Evolutionary conservation across 2,113 vertebrate genomes (phyloP).

Genomic region (Lathamus discolor): DNA sequence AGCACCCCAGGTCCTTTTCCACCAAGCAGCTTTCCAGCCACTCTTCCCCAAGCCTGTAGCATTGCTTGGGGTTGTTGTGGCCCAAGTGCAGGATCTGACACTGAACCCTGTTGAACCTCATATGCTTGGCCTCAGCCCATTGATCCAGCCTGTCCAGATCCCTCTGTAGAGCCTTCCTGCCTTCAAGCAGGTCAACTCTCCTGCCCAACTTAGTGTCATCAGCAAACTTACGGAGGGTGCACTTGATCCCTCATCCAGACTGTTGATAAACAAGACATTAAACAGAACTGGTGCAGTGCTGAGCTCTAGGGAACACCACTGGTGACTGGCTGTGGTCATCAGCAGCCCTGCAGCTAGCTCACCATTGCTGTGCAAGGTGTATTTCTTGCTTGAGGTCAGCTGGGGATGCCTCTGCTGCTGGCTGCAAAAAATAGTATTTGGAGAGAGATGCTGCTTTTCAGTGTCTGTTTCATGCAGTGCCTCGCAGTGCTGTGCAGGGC

Average conservation of each 20-base stretch:
- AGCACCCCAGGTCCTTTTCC: not conserved
- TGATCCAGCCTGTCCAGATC: not conserved
- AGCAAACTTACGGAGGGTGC: not conserved
- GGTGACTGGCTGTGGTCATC: not conserved
- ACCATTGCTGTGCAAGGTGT: fast-evolving
- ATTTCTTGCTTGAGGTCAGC: not conserved
- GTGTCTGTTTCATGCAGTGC: not conserved
- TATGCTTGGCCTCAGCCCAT: not conserved
- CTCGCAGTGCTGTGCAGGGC: fast-evolving
- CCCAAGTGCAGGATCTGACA: not conserved
- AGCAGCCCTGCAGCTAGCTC: not conserved
- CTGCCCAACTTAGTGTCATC: not conserved
- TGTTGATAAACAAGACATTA: not conserved
- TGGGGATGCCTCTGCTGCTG: not conserved
- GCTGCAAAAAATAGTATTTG: not conserved
- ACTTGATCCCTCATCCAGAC: not conserved
- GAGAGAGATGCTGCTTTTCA: not conserved
- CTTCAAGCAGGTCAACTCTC: not conserved
- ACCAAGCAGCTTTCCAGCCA: not conserved
- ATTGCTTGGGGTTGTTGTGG: not conserved
- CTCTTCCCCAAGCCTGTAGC: not conserved
- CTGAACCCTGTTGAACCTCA: not conserved
- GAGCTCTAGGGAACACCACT: not conserved
- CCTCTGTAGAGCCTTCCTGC: not conserved
- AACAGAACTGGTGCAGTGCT: not conserved